phyloP scores from a whole-genome alignment of 2,113 vertebrate species.

The Pygoscelis adeliae region DNA sequence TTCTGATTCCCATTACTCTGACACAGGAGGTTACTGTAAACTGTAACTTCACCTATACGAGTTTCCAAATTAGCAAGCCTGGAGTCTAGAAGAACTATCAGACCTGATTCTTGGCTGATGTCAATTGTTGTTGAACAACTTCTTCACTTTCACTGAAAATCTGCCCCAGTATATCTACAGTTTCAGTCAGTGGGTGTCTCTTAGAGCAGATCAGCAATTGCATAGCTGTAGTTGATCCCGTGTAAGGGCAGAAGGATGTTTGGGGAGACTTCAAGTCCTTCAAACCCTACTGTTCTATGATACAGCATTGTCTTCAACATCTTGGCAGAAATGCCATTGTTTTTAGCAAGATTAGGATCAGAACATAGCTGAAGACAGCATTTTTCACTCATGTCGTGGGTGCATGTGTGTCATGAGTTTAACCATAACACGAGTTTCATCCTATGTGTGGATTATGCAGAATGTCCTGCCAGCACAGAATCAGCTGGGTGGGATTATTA shows the following conservation, averaged over 20 bases:
- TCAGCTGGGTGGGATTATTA: not conserved
- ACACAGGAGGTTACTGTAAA: not conserved
- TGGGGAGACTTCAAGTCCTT: not conserved
- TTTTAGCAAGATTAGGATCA: not conserved
- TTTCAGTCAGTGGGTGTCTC: not conserved
- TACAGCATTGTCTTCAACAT: not conserved
- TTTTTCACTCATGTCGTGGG: not conserved
- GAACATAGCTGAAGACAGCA: not conserved
- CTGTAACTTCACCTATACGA: not conserved
- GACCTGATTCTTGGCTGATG: not conserved
- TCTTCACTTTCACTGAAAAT: not conserved
- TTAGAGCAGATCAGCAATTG: not conserved
- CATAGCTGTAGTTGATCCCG: not conserved
- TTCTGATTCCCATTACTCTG: not conserved
- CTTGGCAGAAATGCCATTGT: not conserved
- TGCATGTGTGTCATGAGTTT: not conserved
- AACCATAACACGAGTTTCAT: not conserved
- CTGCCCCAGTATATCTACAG: not conserved
- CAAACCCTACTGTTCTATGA: not conserved
- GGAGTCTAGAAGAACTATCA: not conserved
- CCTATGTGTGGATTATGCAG: not conserved
- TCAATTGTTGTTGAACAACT: not conserved
- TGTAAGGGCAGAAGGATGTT: not conserved
- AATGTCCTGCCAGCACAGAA: not conserved
- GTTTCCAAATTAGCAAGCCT: not conserved